Conservation (phyloP, 2,797 vertebrate species). For the Champsocephalus gunnari region DNA sequence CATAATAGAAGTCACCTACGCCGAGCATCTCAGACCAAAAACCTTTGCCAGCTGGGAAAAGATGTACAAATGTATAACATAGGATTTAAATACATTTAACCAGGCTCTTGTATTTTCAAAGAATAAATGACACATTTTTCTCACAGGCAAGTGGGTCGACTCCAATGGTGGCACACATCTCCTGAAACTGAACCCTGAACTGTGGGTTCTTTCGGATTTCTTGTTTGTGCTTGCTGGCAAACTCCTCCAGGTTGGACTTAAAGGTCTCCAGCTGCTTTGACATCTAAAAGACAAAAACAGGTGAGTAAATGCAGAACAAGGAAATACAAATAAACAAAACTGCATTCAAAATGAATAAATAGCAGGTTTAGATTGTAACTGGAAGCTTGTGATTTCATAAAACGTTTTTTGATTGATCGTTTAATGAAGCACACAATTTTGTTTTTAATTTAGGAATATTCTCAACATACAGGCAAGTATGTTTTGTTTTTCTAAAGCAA, state of each 20-base stretch:
- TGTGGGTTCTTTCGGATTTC: conserved; percentile 94
- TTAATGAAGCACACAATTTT: neutral
- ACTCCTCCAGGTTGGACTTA: conserved; percentile 94
- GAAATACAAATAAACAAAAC: neutral
- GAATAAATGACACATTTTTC: conserved; percentile 38
- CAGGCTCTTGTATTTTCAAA: neutral
- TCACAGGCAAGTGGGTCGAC: conserved; percentile 97
- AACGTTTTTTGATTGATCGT: neutral
- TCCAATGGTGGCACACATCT: conserved; percentile 98
- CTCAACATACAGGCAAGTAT: too few relatives aligned
- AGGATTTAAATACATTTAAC: neutral
- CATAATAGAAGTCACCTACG: conserved; percentile 98
- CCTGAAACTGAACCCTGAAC: conserved; percentile 97
- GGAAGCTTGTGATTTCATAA: neutral
- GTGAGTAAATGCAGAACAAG: neutral
- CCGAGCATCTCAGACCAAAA: conserved; percentile 99
- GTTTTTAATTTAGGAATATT: neutral
- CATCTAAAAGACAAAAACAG: conserved; percentile 85
- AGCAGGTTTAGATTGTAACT: neutral
- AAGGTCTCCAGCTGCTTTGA: conserved; percentile 97
- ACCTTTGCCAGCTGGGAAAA: conserved; percentile 92
- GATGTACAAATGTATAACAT: neutral
- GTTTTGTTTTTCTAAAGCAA: neutral
- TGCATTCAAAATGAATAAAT: neutral
- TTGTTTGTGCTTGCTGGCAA: conserved; percentile 98